Evolutionary conservation across 1,140 invertebrate genomes (phyloP).

Genomic region (Drosophila orena): DNA sequence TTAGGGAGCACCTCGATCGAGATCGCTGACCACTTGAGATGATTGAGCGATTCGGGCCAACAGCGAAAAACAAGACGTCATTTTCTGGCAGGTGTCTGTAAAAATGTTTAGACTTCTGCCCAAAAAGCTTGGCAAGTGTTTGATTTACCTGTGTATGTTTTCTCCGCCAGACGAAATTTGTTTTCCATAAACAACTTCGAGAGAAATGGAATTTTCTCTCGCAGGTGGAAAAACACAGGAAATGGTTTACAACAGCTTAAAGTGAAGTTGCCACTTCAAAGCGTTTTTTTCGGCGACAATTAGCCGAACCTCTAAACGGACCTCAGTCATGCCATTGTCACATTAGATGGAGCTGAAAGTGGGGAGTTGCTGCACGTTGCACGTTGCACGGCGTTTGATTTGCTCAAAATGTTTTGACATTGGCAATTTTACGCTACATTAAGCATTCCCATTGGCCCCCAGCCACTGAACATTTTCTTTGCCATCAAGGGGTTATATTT

Average conservation of each 20-base stretch:
- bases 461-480: constrained; percentile 42
- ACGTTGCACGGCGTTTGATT: constrained; percentile 35
- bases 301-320: constrained; percentile 59
- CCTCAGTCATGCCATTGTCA: constrained; percentile 64
- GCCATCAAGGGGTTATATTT: constrained; percentile 1
- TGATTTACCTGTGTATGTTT: constrained; percentile 60
- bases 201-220: constrained; percentile 46
- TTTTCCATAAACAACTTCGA: constrained; percentile 70
- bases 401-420: constrained; percentile 53
- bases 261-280: constrained; percentile 58
- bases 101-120: constrained; percentile 78
- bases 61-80: constrained; percentile 76
- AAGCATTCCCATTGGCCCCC: constrained; percentile 43
- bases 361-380: constrained; percentile 1
- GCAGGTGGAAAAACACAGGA: constrained; percentile 67
- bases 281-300: constrained; percentile 63
- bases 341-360: constrained; percentile 55
- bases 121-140: constrained; percentile 61
- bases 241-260: constrained; percentile 62
- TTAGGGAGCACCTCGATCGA: constrained; percentile 1
- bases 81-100: constrained; percentile 80
- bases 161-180: constrained; percentile 32
- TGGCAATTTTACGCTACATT: constrained; percentile 77
- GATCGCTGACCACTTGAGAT: constrained; percentile 74
- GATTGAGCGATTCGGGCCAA: constrained; percentile 78